phyloP scores from a whole-genome alignment of 2,888 invertebrate species.

The Bimastos eiseni region DNA sequence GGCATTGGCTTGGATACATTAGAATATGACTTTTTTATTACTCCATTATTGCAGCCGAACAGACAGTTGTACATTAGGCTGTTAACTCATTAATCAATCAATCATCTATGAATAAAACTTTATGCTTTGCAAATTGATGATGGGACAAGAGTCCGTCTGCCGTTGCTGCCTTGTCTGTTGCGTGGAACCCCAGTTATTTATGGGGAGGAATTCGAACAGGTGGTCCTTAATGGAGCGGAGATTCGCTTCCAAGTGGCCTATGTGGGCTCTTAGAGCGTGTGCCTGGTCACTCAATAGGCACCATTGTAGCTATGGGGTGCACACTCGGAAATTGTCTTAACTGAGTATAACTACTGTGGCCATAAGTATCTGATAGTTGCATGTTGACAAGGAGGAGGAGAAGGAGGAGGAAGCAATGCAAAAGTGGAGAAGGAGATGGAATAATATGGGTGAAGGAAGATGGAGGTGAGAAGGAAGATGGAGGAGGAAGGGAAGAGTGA shows the following conservation, averaged over 20 bases:
- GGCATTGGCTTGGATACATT: too few relatives aligned
- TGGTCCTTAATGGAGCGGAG: neutral
- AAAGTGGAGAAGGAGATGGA: too few relatives aligned
- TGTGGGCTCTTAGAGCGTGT: neutral
- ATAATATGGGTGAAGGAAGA: too few relatives aligned
- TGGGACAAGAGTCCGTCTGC: neutral
- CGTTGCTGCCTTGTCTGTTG: neutral
- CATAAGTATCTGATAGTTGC: neutral
- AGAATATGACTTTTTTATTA: too few relatives aligned
- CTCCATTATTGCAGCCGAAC: neutral
- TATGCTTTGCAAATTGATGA: constrained; percentile 5
- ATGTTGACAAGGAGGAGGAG: neutral
- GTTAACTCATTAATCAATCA: neutral
- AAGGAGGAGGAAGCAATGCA: neutral
- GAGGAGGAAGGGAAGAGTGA: too few relatives aligned
- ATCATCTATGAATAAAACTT: neutral
- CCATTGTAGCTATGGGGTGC: neutral
- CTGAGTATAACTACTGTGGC: neutral
- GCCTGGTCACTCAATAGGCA: neutral
- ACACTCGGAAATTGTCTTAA: neutral
- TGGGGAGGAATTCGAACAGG: neutral
- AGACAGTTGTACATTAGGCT: neutral
- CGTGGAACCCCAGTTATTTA: neutral
- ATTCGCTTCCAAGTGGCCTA: neutral
- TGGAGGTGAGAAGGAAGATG: too few relatives aligned